Base-by-base conservation (phyloP, 2,797 vertebrate species). In the Anabacerthia variegaticeps region DNA sequence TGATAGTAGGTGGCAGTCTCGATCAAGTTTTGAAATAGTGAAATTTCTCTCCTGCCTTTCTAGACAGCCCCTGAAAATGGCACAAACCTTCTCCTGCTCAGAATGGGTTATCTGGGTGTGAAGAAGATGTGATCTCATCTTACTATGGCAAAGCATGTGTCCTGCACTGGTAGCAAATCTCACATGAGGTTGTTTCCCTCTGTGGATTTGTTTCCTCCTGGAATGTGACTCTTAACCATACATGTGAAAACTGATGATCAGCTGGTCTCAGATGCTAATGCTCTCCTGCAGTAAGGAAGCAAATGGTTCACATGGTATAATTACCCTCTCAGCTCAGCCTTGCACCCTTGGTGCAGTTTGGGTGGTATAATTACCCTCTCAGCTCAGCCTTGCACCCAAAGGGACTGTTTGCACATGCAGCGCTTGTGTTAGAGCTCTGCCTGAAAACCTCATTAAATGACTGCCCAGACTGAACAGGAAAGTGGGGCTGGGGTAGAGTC, bases 1-100 rank as follows among this genome's bases (percentile, higher is more conserved):
- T 34, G 89, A 65, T 21, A 95, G 85, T 96, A 98, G 98, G 94
- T 97, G 98, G 98, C 98, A 98, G 97, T 96, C 96, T 98, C 69
- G 94, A 84, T 82, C 96, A 97, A 85, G 92, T 95, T 98, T 97
- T 98, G 89, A 86, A 88, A 80, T 4, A 5, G 49, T 34, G 83
- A 58, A 46, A 37, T 68, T 68, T 76, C 36, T 72, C 43, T 55
- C 30, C 68, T 41, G 43, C 56, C 43, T 79, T 56, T n/a, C 39
- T 27, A 20, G 13, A 8, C 0, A 0, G 19, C 36, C 13, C 20
- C 46, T 77, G 89, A 39, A 66, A 66, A 37, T 7, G 10, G 20
- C 43, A 37, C n/a, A 52, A 49, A 69, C 14, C 7, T 39, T 54
- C 22, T 85, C 7, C 44, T 5, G 18, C 32, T 74, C 32, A 59